phyloP scores from a whole-genome alignment of 2,888 invertebrate genomes.

The Agonum fuliginosum region DNA sequence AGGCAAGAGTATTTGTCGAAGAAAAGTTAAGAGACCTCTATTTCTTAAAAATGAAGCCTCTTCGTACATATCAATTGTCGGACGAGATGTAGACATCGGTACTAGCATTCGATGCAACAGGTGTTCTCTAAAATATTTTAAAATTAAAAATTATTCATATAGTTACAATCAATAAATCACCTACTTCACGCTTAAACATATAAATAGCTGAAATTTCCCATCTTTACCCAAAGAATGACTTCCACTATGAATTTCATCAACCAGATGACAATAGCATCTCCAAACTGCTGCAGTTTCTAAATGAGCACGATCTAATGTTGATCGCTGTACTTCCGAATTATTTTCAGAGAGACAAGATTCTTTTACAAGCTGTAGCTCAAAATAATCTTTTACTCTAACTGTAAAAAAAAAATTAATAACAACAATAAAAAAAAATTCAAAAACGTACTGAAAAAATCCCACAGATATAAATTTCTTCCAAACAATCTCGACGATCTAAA shows the following conservation, averaged over 20 bases:
- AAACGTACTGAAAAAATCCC: constrained; percentile 94
- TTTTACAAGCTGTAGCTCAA: constrained; percentile 83
- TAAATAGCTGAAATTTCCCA: constrained; percentile 97
- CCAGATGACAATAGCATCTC: constrained; percentile 90
- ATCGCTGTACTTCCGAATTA: constrained; percentile 66
- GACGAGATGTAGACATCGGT: constrained; percentile 92
- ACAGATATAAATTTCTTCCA: constrained; percentile 94
- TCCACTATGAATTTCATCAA: constrained; percentile 90
- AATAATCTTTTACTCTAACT: constrained; percentile 88
- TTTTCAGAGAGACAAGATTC: constrained; percentile 70
- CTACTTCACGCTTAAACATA: constrained; percentile 94
- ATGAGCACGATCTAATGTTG: constrained; percentile 71
- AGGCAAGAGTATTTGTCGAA: constrained; percentile 92
- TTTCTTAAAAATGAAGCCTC: constrained; percentile 96
- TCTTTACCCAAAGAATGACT: constrained; percentile 96
- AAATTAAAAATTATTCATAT: neutral
- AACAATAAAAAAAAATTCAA: constrained; percentile 13
- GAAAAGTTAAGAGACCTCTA: constrained; percentile 88
- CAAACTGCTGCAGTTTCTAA: constrained; percentile 81
- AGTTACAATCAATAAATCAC: neutral
- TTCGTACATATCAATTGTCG: constrained; percentile 96
- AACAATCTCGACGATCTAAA: constrained; percentile 95
- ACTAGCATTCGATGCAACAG: constrained; percentile 92
- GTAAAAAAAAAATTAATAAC: constrained; percentile 66
- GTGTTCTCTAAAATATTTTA: constrained; percentile 82